Evolutionary conservation across 2,888 invertebrate species (phyloP).

Genomic region (Acronicta alni): DNA sequence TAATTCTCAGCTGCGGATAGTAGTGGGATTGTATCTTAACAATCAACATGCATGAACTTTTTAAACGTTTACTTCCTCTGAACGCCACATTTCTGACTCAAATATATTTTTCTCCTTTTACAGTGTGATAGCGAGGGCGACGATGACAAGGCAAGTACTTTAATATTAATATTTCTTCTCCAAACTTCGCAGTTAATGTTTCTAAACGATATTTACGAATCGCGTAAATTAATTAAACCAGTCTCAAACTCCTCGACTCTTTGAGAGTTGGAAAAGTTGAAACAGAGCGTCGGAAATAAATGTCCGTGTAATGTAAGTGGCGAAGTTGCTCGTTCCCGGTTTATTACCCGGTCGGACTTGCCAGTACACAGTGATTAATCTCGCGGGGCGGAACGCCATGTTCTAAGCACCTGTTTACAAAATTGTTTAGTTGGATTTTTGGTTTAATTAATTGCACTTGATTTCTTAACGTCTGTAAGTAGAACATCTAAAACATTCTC

Average conservation of each 20-base stretch:
- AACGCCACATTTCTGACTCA: slow-evolving; percentile 46
- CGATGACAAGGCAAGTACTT: slow-evolving; percentile 95
- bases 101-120: slow-evolving; percentile 86
- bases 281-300: slow-evolving; percentile 84
- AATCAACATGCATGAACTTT: slow-evolving; percentile 28
- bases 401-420: slow-evolving; percentile 66
- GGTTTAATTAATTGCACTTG: slow-evolving; percentile 59
- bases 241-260: slow-evolving; percentile 70
- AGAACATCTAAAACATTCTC: slow-evolving; percentile 1
- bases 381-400: slow-evolving; percentile 63
- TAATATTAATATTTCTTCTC: slow-evolving; percentile 61
- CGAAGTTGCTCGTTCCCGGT: slow-evolving; percentile 84
- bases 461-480: slow-evolving; percentile 19
- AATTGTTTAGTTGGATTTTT: slow-evolving; percentile 63
- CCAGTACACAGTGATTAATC: slow-evolving; percentile 79
- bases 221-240: slow-evolving; percentile 82
- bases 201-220: slow-evolving; percentile 72
- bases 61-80: slow-evolving; percentile 5
- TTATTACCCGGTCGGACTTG: slow-evolving; percentile 78
- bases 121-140: slow-evolving; percentile 98
- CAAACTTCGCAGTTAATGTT: slow-evolving; percentile 61
- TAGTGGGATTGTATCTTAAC: slow-evolving; percentile 37
- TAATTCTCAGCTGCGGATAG: slow-evolving; percentile 27
- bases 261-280: slow-evolving; percentile 80
- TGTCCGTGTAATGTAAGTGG: slow-evolving; percentile 86